Percentiles rank a stretch among this genome's conserved stretches.
Conservation (phyloP, 2,797 vertebrate genomes). For the Pempheris klunzingeri region DNA sequence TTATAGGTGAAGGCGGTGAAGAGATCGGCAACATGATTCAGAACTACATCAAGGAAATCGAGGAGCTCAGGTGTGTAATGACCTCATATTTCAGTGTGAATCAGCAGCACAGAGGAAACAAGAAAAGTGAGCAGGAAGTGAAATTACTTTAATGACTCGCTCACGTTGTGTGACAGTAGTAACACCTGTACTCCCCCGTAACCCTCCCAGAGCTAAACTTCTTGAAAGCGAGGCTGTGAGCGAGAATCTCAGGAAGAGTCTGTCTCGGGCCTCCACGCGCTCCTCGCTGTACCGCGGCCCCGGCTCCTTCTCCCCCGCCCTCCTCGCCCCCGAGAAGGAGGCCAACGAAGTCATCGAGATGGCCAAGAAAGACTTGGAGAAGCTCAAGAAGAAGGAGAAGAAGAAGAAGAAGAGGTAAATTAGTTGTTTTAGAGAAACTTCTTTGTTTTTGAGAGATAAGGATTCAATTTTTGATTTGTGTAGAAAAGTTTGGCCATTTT, state of each 20-base stretch:
- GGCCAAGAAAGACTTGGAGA: conserved; percentile 96
- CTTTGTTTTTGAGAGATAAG: background rate
- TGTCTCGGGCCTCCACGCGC: conserved; percentile 91
- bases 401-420: conserved; percentile 99
- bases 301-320: conserved; percentile 84
- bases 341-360: conserved; percentile 94
- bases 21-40: conserved; percentile 98
- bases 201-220: conserved; percentile 90
- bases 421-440: too few species aligned
- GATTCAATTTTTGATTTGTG: too few species aligned
- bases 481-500: too few species aligned
- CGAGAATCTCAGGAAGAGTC: conserved; percentile 93
- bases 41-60: conserved; percentile 98
- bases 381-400: conserved; percentile 95
- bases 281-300: conserved; percentile 88
- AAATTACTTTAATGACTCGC: too few species aligned
- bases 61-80: conserved; percentile 92
- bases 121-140: too few species aligned
- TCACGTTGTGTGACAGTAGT: background rate
- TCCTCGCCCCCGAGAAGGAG: conserved; percentile 91
- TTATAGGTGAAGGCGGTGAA: conserved; percentile 94
- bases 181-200: background rate
- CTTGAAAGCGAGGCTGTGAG: conserved; percentile 95
- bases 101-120: background rate
- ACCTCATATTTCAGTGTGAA: background rate